phyloP scores from a whole-genome alignment of 2,797 vertebrate species.

The Echiichthys vipera region DNA sequence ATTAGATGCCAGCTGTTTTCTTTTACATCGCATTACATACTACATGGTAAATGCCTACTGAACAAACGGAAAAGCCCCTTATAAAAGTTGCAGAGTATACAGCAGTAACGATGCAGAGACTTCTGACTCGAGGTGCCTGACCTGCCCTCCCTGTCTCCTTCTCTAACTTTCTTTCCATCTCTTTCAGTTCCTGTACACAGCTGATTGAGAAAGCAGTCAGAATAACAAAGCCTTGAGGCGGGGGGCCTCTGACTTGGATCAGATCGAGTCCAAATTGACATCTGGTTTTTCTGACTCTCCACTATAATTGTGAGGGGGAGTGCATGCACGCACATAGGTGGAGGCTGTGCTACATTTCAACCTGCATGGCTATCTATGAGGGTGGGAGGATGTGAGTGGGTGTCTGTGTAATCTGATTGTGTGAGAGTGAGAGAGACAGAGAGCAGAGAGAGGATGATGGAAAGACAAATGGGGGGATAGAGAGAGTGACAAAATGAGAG shows the following conservation, averaged over 20 bases:
- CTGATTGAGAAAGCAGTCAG: constrained; percentile 74
- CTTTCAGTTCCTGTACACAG: constrained; percentile 38
- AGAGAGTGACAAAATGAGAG: background rate
- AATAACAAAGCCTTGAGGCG: constrained; percentile 55
- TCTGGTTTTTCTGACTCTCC: constrained; percentile 73
- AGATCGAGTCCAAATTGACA: constrained; percentile 63
- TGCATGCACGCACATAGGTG: constrained; percentile 11
- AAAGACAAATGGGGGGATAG: background rate
- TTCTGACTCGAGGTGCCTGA: constrained; percentile 21
- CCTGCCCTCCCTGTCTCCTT: background rate
- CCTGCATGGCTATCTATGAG: constrained; percentile 35
- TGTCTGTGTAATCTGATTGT: constrained; percentile 55
- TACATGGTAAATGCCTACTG: constrained; percentile 58
- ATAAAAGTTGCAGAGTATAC: constrained; percentile 33
- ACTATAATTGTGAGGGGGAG: constrained; percentile 69
- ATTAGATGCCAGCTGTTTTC: constrained; percentile 75
- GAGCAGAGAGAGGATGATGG: constrained; percentile 42
- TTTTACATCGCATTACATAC: constrained; percentile 46
- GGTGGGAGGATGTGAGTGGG: constrained; percentile 37
- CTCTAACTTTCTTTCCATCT: constrained; percentile 44
- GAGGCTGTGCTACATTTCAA: constrained; percentile 44
- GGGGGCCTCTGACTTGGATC: constrained; percentile 46
- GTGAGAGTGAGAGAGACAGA: constrained; percentile 38
- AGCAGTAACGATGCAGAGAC: constrained; percentile 34
- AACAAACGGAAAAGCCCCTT: constrained; percentile 61